phyloP scores from a whole-genome alignment of 1,140 invertebrate species.

The Asbolus verrucosus region DNA sequence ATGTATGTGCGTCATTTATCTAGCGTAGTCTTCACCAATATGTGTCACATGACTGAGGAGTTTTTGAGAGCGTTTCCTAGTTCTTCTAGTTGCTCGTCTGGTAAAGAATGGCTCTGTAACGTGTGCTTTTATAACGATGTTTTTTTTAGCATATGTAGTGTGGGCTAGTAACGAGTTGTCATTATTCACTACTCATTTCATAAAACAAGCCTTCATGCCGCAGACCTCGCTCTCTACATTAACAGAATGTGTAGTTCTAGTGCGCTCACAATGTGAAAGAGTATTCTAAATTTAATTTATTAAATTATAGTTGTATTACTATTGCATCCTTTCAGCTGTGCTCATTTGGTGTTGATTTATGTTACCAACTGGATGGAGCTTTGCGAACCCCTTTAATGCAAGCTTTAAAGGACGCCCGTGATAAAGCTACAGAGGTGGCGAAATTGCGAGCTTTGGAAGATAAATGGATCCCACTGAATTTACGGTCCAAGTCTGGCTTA shows the following conservation, averaged over 20 bases:
- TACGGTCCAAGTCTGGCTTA: constrained; percentile 70
- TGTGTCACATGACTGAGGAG: constrained; percentile 88
- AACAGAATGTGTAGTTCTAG: constrained; percentile 82
- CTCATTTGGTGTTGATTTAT: constrained; percentile 81
- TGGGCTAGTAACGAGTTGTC: constrained; percentile 92
- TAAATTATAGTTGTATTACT: not conserved
- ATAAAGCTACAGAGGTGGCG: constrained; percentile 81
- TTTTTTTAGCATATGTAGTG: constrained; percentile 82
- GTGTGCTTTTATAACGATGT: constrained; percentile 45
- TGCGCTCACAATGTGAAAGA: constrained; percentile 61
- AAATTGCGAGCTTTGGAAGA: constrained; percentile 79
- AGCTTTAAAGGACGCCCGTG: constrained; percentile 75
- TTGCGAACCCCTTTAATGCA: constrained; percentile 73
- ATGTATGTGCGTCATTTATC: constrained; percentile 88
- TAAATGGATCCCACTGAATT: constrained; percentile 78
- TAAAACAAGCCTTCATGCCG: constrained; percentile 92
- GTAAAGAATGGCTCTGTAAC: too few species aligned
- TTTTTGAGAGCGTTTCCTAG: constrained; percentile 86
- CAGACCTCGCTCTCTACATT: constrained; percentile 86
- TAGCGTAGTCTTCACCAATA: constrained; percentile 88
- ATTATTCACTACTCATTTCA: constrained; percentile 83
- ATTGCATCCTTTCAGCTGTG: constrained; percentile 69
- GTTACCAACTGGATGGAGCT: constrained; percentile 80
- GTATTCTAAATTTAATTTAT: constrained; percentile 46
- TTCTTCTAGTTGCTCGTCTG: constrained; percentile 78